These are phyloP conservation scores for Rhynchopsitta pachyrhyncha DNA, from an alignment of 2,113 vertebrate species.

Conservation along the genomic window DNA sequence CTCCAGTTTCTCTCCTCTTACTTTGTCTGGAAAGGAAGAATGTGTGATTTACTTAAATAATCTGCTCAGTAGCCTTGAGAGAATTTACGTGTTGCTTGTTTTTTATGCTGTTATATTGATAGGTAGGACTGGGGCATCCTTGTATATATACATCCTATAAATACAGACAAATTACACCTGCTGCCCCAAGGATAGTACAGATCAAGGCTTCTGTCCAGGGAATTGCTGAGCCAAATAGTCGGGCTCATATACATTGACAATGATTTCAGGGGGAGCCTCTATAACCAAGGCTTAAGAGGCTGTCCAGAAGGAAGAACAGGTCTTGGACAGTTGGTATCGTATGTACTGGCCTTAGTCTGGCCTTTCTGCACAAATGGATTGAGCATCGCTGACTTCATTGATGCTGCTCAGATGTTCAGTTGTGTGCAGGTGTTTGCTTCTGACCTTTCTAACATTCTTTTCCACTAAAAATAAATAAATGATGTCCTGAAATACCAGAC, in stretches of 20 bases:
- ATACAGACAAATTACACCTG: not conserved
- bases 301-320: not conserved
- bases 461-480: slow-evolving; percentile 26
- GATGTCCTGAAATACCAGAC: not conserved
- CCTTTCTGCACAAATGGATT: not conserved
- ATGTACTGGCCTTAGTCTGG: not conserved
- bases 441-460: slow-evolving; percentile 10
- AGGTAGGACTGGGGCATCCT: not conserved
- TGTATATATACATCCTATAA: not conserved
- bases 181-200: not conserved
- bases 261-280: not conserved
- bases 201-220: not conserved
- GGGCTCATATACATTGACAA: not conserved
- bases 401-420: not conserved
- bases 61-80: not conserved
- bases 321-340: not conserved
- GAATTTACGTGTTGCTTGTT: not conserved
- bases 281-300: not conserved
- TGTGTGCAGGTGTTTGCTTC: not conserved
- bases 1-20: not conserved
- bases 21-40: not conserved
- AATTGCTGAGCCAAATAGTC: not conserved
- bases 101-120: not conserved
- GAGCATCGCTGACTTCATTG: not conserved
- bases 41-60: not conserved